A percentile compares a stretch with the other conserved stretches of the same genome.
These are phyloP conservation scores for Ficedula albicollis DNA, from an alignment of 2,797 vertebrate genomes.

Conservation along the genomic window DNA sequence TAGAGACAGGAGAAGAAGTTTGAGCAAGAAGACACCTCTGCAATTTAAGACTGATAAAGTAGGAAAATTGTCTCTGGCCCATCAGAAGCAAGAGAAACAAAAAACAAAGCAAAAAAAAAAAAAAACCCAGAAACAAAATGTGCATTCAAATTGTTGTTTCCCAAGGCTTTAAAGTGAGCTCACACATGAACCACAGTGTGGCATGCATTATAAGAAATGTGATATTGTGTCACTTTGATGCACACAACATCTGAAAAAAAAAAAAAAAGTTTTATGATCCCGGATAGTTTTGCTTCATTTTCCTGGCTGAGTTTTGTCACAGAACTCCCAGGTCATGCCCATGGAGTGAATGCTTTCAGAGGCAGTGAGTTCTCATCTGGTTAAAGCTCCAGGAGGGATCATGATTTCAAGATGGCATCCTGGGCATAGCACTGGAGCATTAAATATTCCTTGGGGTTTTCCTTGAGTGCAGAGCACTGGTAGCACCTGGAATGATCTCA, in stretches of 20 bases:
- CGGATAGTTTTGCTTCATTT: background rate
- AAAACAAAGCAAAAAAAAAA: background rate
- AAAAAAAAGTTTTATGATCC: background rate
- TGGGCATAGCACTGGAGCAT: background rate
- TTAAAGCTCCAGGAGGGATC: background rate
- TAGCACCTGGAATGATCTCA: background rate
- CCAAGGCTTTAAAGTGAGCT: background rate
- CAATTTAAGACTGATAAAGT: background rate
- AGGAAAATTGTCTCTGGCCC: background rate
- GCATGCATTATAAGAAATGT: background rate
- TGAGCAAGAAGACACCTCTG: background rate
- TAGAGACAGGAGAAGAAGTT: background rate
- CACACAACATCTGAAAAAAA: background rate
- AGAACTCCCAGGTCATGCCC: background rate
- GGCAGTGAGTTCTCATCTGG: background rate
- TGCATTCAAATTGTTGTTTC: background rate
- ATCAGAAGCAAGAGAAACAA: background rate
- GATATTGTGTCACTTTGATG: background rate
- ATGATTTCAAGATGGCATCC: background rate
- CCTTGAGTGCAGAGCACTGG: background rate
- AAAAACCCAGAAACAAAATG: background rate
- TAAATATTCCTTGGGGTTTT: background rate
- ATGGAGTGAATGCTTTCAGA: background rate
- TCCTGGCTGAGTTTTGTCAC: background rate
- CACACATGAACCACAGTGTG: fast-evolving